Percentiles rank a stretch among this genome's conserved stretches.
phyloP scores from a whole-genome alignment of 64 coral and sea anemone genomes.

The Stylophora pistillata region DNA sequence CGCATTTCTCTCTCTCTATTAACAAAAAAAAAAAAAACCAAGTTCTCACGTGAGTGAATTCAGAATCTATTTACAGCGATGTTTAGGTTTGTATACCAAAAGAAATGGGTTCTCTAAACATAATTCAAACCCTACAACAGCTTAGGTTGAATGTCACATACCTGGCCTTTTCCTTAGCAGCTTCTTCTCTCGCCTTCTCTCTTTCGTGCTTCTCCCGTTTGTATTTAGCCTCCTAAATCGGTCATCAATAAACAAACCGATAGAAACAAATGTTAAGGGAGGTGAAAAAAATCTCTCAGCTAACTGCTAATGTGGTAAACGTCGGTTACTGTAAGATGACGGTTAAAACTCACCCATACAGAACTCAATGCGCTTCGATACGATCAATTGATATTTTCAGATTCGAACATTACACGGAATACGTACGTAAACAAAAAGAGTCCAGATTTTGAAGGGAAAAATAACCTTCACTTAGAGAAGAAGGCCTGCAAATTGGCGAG shows the following conservation, averaged over 20 bases:
- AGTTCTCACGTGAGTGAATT: background rate
- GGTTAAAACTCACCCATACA: no score
- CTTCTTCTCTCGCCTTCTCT: conserved; percentile 92
- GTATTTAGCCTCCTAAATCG: conserved; percentile 84
- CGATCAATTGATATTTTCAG: no score
- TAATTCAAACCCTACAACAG: background rate
- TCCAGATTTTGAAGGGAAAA: no score
- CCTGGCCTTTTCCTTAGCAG: conserved; percentile 90
- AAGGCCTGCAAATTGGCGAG: no score
- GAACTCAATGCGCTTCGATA: no score
- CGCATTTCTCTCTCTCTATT: conserved; percentile 88
- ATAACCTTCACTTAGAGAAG: no score
- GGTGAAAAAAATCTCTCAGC: no score
- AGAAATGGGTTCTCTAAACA: background rate
- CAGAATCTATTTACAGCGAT: background rate
- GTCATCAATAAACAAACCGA: background rate
- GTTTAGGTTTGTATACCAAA: background rate
- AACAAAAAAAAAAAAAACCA: background rate
- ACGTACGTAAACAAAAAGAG: no score
- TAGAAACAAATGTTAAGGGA: no score
- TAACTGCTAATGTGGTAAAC: no score
- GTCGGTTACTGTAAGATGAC: no score
- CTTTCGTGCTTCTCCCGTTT: conserved; percentile 84
- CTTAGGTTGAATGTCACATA: background rate
- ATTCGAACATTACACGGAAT: no score